phyloP scores from a whole-genome alignment of 2,113 vertebrate species.

The Trichomycterus rosablanca region DNA sequence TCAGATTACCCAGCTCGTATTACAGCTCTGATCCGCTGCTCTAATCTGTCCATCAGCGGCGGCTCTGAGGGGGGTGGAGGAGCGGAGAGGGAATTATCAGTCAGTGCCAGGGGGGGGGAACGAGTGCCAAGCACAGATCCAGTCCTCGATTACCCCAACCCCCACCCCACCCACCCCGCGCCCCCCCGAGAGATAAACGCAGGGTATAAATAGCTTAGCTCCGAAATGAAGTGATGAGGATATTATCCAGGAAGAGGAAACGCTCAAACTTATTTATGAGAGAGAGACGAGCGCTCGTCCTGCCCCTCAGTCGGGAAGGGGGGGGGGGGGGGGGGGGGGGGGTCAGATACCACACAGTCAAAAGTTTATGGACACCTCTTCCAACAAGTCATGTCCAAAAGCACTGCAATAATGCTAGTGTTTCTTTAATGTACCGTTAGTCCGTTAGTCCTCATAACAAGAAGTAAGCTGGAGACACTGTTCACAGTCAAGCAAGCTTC shows the following conservation, averaged over 20 bases:
- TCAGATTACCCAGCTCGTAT: constrained; percentile 21
- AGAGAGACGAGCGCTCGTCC: too few species aligned
- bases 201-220: constrained; percentile 2
- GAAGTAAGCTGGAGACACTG: too few species aligned
- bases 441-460: too few species aligned
- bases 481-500: too few species aligned
- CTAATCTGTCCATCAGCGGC: constrained; percentile 1
- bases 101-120: constrained; percentile 9
- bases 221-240: constrained; percentile 9
- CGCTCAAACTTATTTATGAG: neutral
- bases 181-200: constrained; percentile 21
- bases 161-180: too few species aligned
- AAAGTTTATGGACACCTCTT: too few species aligned
- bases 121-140: constrained; percentile 18
- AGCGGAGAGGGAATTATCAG: constrained; percentile 9
- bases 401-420: too few species aligned
- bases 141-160: constrained; percentile 9
- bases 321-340: too few species aligned
- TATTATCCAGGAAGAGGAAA: constrained; percentile 3
- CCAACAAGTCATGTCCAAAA: too few species aligned
- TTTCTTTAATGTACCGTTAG: too few species aligned
- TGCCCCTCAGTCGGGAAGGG: too few species aligned
- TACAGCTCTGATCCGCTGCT: constrained; percentile 2
- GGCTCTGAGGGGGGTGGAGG: neutral
- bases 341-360: too few species aligned